phyloP scores from a whole-genome alignment of 2,888 invertebrate genomes.

The Torymus aiolomorphi region DNA sequence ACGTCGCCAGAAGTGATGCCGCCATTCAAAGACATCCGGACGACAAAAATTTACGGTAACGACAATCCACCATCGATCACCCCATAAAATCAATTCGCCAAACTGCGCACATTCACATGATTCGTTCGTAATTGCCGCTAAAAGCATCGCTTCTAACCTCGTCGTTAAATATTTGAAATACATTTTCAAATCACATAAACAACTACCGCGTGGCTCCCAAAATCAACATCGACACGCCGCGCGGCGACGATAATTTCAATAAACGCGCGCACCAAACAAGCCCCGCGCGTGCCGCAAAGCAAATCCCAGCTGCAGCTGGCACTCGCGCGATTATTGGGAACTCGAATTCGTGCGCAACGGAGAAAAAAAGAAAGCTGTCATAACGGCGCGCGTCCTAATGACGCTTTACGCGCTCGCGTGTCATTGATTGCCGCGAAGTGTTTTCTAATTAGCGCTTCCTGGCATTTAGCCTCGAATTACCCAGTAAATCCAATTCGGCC shows the following conservation, averaged over 20 bases:
- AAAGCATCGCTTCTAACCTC: too few relatives aligned
- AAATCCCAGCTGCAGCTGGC: too few relatives aligned
- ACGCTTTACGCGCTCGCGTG: constrained; percentile 3
- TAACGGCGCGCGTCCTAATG: constrained; percentile 15
- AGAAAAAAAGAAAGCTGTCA: neutral
- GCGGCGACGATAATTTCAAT: too few relatives aligned
- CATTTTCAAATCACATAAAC: too few relatives aligned
- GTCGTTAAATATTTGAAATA: too few relatives aligned
- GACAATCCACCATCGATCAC: constrained; percentile 41
- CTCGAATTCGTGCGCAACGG: too few relatives aligned
- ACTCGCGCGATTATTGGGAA: too few relatives aligned
- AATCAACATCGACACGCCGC: too few relatives aligned
- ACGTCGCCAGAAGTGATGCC: constrained; percentile 62
- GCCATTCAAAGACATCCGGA: constrained; percentile 63
- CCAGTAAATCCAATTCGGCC: constrained; percentile 38
- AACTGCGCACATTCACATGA: neutral
- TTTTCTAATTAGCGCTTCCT: constrained; percentile 30
- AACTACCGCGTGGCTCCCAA: too few relatives aligned
- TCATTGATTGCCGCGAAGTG: constrained; percentile 40
- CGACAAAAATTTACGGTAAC: constrained; percentile 70
- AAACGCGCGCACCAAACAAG: too few relatives aligned
- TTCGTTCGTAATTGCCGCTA: too few relatives aligned
- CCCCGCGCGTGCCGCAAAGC: too few relatives aligned
- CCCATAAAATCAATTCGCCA: neutral
- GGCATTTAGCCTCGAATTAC: constrained; percentile 35